Evolutionary conservation across 1,140 invertebrate genomes (phyloP), one percentile per base, ranked within the genome.

Genomic region (Archivesica marissinica): DNA sequence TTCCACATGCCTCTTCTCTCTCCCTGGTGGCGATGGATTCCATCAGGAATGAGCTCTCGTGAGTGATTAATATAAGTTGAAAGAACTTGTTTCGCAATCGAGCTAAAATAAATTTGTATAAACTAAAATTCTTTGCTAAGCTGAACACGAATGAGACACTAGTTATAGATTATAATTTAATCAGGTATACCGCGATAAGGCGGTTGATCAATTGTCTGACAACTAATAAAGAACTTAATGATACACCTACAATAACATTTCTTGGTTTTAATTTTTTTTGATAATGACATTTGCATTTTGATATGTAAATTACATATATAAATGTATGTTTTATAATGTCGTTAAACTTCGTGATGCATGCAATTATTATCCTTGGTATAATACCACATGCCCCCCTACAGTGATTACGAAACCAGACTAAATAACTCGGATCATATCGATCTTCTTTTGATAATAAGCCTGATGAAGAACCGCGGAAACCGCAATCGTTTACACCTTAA

Each of bases 391-490:
- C 59, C 59, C 59, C 59, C 59, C 59, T 64, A 64, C 59, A 64
- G 33, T 35, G 59, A 35, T 17, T 35, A 64, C 30, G 30, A 64
- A 64, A 64, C 38, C 15, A 35, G 59, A 17, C 59, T 64, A 20
- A 64, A n/a, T n/a, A 64, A 64, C 38, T 64, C 59, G 59, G 30
- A 64, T 64, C 3, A 35, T 64, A 64, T 64, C 38, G 59, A 64
- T 64, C 25, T 64, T 64, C 38, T 15, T 33, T 52, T 35, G 15
- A 35, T 30, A 33, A 64, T 17, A 35, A 6, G 4, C 15, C 30
- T 30, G 38, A 64, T 64, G 59, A 35, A 35, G 23, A 35, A 64
- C 28, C 59, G 7, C 30, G 20, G 38, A 28, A 64, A 64, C 59
- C 59, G n/a, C 30, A 35, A 15, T 35, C 28, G 59, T 64, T 64